These are phyloP conservation scores for Xanthorhoe designata DNA, from an alignment of 2,888 invertebrate species.

Conservation along the genomic window DNA sequence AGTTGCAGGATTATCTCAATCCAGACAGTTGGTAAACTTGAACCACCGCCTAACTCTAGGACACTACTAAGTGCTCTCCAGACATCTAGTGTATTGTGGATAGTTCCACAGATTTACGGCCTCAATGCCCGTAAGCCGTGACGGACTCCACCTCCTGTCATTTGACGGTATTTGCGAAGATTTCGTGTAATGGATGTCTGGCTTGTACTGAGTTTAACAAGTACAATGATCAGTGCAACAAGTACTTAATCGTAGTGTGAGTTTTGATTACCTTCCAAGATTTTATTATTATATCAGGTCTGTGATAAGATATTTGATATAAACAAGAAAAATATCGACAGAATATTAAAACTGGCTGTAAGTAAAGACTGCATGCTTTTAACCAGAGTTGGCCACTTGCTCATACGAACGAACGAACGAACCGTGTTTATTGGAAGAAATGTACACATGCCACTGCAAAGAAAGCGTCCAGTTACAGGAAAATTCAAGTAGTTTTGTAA, in stretches of 20 bases:
- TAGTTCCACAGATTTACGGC: conserved; percentile 75
- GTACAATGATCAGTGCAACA: no score
- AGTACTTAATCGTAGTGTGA: no score
- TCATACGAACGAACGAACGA: no score
- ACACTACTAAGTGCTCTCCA: conserved; percentile 78
- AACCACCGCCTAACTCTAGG: conserved; percentile 58
- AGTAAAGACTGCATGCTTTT: no score
- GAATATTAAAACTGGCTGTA: no score
- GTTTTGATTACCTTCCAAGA: no score
- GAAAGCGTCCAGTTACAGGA: background rate
- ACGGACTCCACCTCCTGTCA: conserved; percentile 28
- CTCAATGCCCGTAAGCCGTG: conserved; percentile 51
- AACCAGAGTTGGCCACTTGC: no score
- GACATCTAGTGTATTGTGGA: conserved; percentile 74
- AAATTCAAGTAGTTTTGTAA: conserved; percentile 13
- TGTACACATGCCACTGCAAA: background rate
- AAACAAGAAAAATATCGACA: no score
- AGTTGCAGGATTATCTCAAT: conserved; percentile 1
- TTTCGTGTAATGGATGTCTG: conserved; percentile 3
- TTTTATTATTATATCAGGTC: no score
- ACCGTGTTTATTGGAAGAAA: no score
- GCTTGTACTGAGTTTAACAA: background rate
- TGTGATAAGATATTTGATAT: no score
- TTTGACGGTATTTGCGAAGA: conserved; percentile 30
- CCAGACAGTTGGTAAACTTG: conserved; percentile 37